These are phyloP conservation scores for Pantherophis vulpinus DNA, from an alignment of 2,797 vertebrate genomes.

Conservation along the genomic window DNA sequence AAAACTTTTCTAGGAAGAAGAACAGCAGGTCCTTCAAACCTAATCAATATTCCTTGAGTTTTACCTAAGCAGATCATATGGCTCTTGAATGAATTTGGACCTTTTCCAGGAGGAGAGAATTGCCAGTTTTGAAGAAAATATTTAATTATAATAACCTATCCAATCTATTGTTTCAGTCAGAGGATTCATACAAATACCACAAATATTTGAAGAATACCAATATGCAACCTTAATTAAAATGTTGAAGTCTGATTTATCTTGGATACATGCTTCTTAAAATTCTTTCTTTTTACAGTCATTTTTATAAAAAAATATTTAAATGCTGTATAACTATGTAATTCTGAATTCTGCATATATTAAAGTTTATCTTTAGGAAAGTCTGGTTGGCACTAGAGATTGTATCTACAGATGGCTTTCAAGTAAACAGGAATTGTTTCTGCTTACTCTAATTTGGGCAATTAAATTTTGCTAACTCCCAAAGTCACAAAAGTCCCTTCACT, in stretches of 20 bases:
- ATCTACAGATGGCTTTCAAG: neutral
- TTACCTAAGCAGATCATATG: neutral
- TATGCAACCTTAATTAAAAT: neutral
- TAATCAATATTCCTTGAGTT: neutral
- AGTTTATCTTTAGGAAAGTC: neutral
- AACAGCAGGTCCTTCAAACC: neutral
- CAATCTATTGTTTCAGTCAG: neutral
- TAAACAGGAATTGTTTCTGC: neutral
- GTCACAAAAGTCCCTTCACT: neutral
- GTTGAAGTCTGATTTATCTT: neutral
- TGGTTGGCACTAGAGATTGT: neutral
- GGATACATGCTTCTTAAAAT: neutral
- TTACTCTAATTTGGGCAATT: neutral
- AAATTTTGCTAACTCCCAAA: neutral
- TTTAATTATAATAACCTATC: neutral
- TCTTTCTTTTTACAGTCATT: neutral
- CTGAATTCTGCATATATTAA: neutral
- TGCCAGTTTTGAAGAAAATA: neutral
- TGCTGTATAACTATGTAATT: neutral
- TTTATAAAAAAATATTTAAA: neutral
- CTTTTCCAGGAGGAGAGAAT: neutral
- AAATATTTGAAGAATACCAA: neutral
- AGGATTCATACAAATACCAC: neutral
- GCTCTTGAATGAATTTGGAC: neutral
- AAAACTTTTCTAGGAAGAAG: neutral